phyloP scores from a whole-genome alignment of 1,140 invertebrate species.

The Drosophila orosa region DNA sequence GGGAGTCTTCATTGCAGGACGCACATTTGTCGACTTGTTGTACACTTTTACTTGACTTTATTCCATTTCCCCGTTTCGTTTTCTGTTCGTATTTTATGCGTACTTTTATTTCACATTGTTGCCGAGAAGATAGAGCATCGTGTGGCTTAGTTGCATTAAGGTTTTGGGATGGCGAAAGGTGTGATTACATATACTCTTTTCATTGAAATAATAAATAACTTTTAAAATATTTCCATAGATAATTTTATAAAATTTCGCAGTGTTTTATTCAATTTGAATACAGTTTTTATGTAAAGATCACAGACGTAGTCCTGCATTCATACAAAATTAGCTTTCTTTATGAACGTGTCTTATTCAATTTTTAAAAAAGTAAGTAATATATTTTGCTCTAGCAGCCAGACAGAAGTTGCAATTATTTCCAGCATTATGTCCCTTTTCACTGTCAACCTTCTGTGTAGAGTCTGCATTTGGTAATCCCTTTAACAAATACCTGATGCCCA shows the following conservation, averaged over 20 bases:
- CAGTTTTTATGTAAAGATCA: too few relatives aligned
- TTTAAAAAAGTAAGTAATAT: slow-evolving; percentile 1
- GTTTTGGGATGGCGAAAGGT: not conserved
- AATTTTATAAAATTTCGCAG: too few relatives aligned
- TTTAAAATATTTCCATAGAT: not conserved
- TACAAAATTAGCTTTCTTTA: not conserved
- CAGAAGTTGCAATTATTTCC: slow-evolving; percentile 15
- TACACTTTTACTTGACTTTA: slow-evolving; percentile 25
- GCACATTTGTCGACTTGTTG: slow-evolving; percentile 51
- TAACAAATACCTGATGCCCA: slow-evolving; percentile 43
- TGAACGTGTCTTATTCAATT: not conserved
- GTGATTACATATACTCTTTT: not conserved
- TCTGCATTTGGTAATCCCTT: slow-evolving; percentile 22
- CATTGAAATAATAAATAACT: not conserved
- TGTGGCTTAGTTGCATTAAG: slow-evolving; percentile 30
- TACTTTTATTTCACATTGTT: slow-evolving; percentile 40
- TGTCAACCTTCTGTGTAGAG: slow-evolving; percentile 39
- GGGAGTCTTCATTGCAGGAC: slow-evolving; percentile 17
- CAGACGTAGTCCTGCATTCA: not conserved
- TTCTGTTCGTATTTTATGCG: slow-evolving; percentile 5
- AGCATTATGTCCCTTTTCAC: slow-evolving; percentile 24
- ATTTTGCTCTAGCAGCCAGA: not conserved
- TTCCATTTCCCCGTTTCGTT: slow-evolving; percentile 14
- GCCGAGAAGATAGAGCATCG: not conserved
- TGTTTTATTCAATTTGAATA: too few relatives aligned